Conservation (phyloP, 2,888 invertebrate genomes). For the Kuschelorhynchus macadamiae region DNA sequence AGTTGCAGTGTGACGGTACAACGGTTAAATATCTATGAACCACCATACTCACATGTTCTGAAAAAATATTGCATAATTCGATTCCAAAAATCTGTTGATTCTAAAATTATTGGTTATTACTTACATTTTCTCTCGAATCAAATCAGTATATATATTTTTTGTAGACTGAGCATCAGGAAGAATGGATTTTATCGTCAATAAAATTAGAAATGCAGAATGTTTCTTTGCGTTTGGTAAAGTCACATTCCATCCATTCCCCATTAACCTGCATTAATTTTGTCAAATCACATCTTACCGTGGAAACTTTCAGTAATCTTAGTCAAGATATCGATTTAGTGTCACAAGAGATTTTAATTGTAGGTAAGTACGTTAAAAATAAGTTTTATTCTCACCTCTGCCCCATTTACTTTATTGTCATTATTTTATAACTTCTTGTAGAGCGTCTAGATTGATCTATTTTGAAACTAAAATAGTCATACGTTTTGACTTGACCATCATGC, state of each 20-base stretch:
- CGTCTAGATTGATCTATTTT: no score
- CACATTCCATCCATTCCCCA: slow-evolving; percentile 72
- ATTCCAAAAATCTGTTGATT: no score
- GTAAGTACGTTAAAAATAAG: slow-evolving; percentile 18
- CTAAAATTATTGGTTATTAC: no score
- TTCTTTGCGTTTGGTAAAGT: slow-evolving; percentile 78
- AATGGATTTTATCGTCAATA: slow-evolving; percentile 86
- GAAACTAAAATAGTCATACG: no score
- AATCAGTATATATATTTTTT: no score
- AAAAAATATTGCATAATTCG: no score
- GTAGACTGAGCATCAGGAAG: slow-evolving; percentile 67
- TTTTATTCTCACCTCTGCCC: neutral
- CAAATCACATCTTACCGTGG: slow-evolving; percentile 87
- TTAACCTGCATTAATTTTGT: slow-evolving; percentile 94
- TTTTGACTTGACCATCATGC: no score
- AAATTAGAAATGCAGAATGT: slow-evolving; percentile 90
- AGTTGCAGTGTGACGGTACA: no score
- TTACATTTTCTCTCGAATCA: no score
- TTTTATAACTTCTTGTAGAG: no score
- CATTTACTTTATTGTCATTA: neutral
- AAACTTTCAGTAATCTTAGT: slow-evolving; percentile 88
- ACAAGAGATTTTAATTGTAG: slow-evolving; percentile 87
- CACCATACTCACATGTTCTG: no score
- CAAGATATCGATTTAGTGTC: slow-evolving; percentile 95
- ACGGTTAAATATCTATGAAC: no score